Evolutionary conservation across 2,113 vertebrate species (phyloP).

Genomic region (Macrotus californicus): DNA sequence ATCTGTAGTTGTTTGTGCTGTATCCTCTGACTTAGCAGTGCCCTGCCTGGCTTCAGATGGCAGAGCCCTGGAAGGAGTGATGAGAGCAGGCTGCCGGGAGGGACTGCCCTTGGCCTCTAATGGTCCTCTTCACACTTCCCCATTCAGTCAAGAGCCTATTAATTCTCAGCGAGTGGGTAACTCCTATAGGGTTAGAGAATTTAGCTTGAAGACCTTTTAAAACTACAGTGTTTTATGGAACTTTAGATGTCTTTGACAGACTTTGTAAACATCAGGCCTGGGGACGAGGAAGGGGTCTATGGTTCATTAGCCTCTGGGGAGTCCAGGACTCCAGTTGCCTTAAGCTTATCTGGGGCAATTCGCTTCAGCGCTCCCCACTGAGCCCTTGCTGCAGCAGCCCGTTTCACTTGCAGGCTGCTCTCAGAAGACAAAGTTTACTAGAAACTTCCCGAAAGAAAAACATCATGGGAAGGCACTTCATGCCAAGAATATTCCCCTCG

Average conservation of each 20-base stretch:
- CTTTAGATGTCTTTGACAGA: conserved; percentile 2
- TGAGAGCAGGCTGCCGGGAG: background rate
- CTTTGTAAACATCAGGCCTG: conserved; percentile 27
- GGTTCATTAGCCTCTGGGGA: background rate
- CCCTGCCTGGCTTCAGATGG: background rate
- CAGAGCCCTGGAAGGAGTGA: background rate
- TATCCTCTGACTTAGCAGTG: background rate
- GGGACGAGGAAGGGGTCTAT: background rate
- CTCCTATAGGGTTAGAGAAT: conserved; percentile 33
- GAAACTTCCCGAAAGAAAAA: background rate
- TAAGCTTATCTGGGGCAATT: background rate
- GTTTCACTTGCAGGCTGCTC: background rate
- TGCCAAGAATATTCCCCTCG: background rate
- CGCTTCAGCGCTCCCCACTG: background rate
- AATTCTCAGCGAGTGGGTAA: conserved; percentile 17
- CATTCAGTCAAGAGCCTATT: conserved; percentile 31
- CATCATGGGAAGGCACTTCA: background rate
- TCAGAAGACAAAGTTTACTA: background rate
- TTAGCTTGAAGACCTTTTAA: conserved; percentile 40
- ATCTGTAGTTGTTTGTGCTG: background rate
- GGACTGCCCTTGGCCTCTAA: background rate
- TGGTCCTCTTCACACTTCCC: background rate
- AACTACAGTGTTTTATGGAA: conserved; percentile 26
- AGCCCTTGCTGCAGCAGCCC: background rate
- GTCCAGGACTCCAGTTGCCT: background rate